These are phyloP conservation scores for Microctonus brassicae DNA, from an alignment of 2,888 invertebrate species.

Conservation along the genomic window DNA sequence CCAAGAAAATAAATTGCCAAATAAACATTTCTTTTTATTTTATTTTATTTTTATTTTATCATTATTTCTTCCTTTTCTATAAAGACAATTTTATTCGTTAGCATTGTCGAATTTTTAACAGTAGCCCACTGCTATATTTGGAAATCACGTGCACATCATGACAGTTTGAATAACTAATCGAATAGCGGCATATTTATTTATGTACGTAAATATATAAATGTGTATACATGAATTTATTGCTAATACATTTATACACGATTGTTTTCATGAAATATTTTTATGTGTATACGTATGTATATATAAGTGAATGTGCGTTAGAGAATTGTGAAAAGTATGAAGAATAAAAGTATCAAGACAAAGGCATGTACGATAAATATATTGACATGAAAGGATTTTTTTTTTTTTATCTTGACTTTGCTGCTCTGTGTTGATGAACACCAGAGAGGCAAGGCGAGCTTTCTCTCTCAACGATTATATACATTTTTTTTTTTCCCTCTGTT, in stretches of 20 bases:
- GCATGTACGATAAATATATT: background rate
- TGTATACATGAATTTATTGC: background rate
- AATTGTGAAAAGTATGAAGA: too few species aligned
- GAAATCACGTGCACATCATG: conserved; percentile 19
- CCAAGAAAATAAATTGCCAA: too few species aligned
- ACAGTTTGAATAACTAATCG: conserved; percentile 28
- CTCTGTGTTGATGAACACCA: background rate
- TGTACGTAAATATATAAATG: conserved; percentile 19
- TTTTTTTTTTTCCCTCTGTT: background rate
- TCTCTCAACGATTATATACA: too few species aligned
- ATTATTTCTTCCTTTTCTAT: background rate
- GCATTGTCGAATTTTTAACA: background rate
- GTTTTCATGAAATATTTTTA: background rate
- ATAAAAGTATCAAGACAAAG: background rate
- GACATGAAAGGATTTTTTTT: conserved; percentile 2
- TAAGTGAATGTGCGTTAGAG: background rate
- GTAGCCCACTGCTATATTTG: background rate
- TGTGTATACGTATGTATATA: too few species aligned
- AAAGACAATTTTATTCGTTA: background rate
- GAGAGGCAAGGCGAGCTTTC: too few species aligned
- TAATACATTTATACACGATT: background rate
- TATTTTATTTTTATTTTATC: background rate
- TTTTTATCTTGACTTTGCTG: background rate
- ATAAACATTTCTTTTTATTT: background rate
- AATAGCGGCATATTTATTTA: conserved; percentile 29